Conservation (phyloP, 2,113 vertebrate species). For the Heteronetta atricapilla region DNA sequence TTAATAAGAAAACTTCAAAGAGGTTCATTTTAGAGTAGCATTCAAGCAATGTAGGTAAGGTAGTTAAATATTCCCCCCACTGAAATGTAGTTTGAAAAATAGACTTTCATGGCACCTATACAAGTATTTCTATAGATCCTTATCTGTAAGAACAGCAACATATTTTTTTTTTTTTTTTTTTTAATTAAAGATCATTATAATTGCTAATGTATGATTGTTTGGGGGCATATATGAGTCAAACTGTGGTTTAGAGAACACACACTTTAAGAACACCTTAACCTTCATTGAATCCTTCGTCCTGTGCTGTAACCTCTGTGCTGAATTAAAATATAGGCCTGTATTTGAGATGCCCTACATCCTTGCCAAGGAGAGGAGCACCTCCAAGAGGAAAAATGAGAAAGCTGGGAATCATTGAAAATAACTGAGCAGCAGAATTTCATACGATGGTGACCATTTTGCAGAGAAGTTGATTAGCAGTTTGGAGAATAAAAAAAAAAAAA, state of each 20-base stretch:
- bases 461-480: background rate
- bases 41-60: slow-evolving; percentile 25
- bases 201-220: slow-evolving; percentile 63
- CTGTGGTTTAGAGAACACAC: slow-evolving; percentile 12
- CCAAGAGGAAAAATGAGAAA: slow-evolving; percentile 10
- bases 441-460: background rate
- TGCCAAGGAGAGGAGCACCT: slow-evolving; percentile 39
- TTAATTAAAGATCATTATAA: slow-evolving; percentile 70
- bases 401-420: background rate
- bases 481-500: background rate
- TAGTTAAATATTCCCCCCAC: slow-evolving; percentile 39
- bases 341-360: background rate
- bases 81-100: slow-evolving; percentile 51
- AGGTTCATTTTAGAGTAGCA: slow-evolving; percentile 33
- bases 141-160: slow-evolving; percentile 58
- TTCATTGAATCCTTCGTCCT: background rate
- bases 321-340: background rate
- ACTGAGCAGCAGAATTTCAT: background rate
- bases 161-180: slow-evolving; percentile 47
- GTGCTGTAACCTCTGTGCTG: background rate
- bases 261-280: slow-evolving; percentile 48
- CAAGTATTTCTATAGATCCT: slow-evolving; percentile 69
- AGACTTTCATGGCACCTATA: slow-evolving; percentile 53
- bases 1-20: slow-evolving; percentile 68
- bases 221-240: slow-evolving; percentile 63